These are phyloP conservation scores for Heliconius erato DNA, from an alignment of 2,888 invertebrate genomes.

Conservation along the genomic window DNA sequence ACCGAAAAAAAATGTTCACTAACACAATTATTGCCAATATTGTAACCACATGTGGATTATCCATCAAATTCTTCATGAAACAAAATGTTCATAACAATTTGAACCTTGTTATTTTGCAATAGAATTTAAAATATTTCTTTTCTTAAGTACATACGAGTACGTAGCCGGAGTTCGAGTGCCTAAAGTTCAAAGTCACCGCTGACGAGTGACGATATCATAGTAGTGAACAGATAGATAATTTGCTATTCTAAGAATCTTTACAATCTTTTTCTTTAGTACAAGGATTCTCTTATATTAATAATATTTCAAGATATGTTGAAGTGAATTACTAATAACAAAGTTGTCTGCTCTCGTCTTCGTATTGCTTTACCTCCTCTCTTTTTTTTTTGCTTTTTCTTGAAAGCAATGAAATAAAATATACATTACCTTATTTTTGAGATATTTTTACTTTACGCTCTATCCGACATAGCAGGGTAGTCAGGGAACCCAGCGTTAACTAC, in stretches of 20 bases:
- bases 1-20: conserved; percentile 62
- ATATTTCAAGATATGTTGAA: no score
- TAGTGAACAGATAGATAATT: conserved; percentile 52
- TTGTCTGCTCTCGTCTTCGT: neutral
- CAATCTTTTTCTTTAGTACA: conserved; percentile 10
- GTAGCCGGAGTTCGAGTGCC: conserved; percentile 57
- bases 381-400: neutral
- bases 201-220: conserved; percentile 56
- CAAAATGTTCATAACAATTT: conserved; percentile 34
- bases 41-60: conserved; percentile 59
- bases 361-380: neutral
- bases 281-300: neutral
- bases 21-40: conserved; percentile 79
- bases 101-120: conserved; percentile 47
- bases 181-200: conserved; percentile 80
- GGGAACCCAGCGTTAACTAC: no score
- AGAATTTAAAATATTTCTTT: conserved; percentile 30
- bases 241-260: conserved; percentile 47
- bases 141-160: no score
- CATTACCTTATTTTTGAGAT: no score
- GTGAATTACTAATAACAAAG: no score
- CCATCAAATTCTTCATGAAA: conserved; percentile 42
- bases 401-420: no score
- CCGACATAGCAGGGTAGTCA: no score
- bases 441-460: no score